These are phyloP conservation scores for Limenitis camilla DNA, from an alignment of 2,888 invertebrate genomes.

Conservation along the genomic window DNA sequence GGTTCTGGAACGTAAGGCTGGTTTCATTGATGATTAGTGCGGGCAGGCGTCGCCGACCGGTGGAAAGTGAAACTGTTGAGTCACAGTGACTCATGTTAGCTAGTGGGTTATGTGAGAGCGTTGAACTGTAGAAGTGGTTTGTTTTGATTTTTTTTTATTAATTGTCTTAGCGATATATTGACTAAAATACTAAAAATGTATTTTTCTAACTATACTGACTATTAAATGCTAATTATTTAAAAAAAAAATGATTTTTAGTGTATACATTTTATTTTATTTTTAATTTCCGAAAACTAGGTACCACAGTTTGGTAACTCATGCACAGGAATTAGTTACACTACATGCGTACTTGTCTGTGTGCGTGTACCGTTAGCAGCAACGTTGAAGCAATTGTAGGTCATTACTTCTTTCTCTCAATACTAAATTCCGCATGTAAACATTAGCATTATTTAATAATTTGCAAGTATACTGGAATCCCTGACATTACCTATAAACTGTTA, in stretches of 20 bases:
- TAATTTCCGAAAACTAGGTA: slow-evolving; percentile 9
- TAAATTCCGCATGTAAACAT: slow-evolving; percentile 1
- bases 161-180: neutral
- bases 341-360: slow-evolving; percentile 34
- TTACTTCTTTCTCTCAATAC: slow-evolving; percentile 10
- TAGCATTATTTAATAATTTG: neutral
- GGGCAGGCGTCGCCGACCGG: slow-evolving; percentile 57
- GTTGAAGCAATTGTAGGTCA: slow-evolving; percentile 37
- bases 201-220: no score
- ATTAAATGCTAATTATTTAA: no score
- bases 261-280: neutral
- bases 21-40: slow-evolving; percentile 57
- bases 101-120: slow-evolving; percentile 24
- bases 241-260: no score
- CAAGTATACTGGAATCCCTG: no score
- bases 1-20: slow-evolving; percentile 57
- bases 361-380: slow-evolving; percentile 60
- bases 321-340: slow-evolving; percentile 31
- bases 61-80: slow-evolving; percentile 32
- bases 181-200: no score
- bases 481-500: no score
- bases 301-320: slow-evolving; percentile 43
- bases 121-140: slow-evolving; percentile 17
- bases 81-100: slow-evolving; percentile 24
- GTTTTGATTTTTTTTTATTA: slow-evolving; percentile 7